Conservation (phyloP, 2,797 vertebrate species). For the Sebastes glaucus region DNA sequence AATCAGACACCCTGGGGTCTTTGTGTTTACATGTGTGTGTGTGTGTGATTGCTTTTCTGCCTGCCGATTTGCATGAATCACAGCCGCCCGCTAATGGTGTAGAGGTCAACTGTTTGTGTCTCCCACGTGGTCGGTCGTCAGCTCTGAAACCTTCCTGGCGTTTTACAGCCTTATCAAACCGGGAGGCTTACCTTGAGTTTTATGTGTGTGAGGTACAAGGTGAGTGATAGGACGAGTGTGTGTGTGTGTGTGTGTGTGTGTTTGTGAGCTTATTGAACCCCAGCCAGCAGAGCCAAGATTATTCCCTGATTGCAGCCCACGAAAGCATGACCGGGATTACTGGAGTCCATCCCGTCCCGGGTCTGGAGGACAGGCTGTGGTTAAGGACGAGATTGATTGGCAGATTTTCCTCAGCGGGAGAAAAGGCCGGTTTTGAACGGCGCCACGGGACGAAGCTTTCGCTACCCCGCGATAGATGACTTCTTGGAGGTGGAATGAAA, state of each 20-base stretch:
- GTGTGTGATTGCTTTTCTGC: background rate
- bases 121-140: background rate
- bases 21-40: constrained; percentile 22
- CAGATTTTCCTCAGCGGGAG: constrained; percentile 13
- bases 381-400: constrained; percentile 48
- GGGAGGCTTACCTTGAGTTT: constrained; percentile 47
- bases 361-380: constrained; percentile 15
- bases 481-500: constrained; percentile 19
- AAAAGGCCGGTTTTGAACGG: background rate
- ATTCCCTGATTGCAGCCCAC: constrained; percentile 59
- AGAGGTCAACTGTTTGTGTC: constrained; percentile 48
- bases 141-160: constrained; percentile 30
- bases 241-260: background rate
- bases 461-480: constrained; percentile 10
- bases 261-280: constrained; percentile 23
- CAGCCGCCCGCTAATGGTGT: constrained; percentile 28
- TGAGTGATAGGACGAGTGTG: constrained; percentile 32
- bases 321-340: constrained; percentile 50
- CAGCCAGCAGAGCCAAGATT: constrained; percentile 53
- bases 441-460: background rate
- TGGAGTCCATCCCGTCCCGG: background rate
- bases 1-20: constrained; percentile 9
- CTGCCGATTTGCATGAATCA: background rate
- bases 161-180: constrained; percentile 55
- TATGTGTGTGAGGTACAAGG: constrained; percentile 39